Evolutionary conservation across 2,113 vertebrate genomes (phyloP), one percentile per base, ranked within the genome.

Genomic region (Myotis yumanensis): DNA sequence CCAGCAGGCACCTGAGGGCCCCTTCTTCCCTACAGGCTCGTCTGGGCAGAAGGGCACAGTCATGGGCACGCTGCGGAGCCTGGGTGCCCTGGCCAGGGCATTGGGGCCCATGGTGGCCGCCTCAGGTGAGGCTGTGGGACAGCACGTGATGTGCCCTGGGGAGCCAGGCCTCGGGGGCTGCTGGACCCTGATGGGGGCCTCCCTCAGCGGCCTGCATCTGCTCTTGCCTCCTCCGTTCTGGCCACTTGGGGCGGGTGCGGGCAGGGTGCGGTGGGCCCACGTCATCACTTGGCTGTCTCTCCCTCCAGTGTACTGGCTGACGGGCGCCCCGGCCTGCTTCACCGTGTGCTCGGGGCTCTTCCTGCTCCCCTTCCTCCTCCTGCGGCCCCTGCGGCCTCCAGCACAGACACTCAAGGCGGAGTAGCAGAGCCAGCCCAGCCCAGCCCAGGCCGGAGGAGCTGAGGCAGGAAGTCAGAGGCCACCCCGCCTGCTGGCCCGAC

Each of bases 21-120:
- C 17, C 5, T 4, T 37, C 68, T 85, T 91, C 62, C 87, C 16
- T 7, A 0, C 96, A 99, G 99, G 99, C 18, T 98, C 98, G 0
- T 98, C 98, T 0, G 93, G 96, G 96, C 99, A 99, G 97, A 99
- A 99, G 46, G 99, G 99, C 35, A 98, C 98, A 0, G 97, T 99
- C 59, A 99, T 99, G 99, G 99, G 99, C 25, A 99, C 99, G 9
- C 97, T 99, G 83, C 97, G 99, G 37, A 99, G 99, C 97, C 96
- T 99, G 91, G 99, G 99, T 0, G 99, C 99, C 46, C 98, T 99
- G 15, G 99, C 99, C 48, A 98, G 99, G 97, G 99, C 99, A 5
- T 73, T 99, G 87, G 99, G 99, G 22, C 99, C 99, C 0, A 37
- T 99, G 54, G 90, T 98, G 76, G 98, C 99, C 0, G 99, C 99